phyloP scores from a whole-genome alignment of 1,140 invertebrate genomes.

The Berghia stephanieae region DNA sequence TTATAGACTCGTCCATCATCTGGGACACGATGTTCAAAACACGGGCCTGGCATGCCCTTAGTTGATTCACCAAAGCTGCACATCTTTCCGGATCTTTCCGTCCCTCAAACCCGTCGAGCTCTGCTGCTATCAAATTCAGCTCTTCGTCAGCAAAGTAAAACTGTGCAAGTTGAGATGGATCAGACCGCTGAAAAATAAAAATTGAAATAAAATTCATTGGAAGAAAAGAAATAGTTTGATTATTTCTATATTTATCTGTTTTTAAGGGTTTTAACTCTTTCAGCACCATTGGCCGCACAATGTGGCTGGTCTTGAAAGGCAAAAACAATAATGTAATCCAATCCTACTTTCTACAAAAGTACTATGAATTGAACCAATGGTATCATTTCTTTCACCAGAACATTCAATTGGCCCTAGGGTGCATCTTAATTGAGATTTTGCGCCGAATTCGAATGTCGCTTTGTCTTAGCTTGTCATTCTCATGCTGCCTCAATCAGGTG shows the following conservation, averaged over 20 bases:
- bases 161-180: constrained; percentile 90
- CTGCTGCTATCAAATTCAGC: constrained; percentile 90
- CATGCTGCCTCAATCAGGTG: too few relatives aligned
- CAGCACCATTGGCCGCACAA: too few relatives aligned
- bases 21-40: constrained; percentile 89
- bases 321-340: too few relatives aligned
- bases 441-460: too few relatives aligned
- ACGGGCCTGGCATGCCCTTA: constrained; percentile 71
- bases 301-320: too few relatives aligned
- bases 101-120: constrained; percentile 98
- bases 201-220: not conserved
- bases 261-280: too few relatives aligned
- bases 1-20: constrained; percentile 95
- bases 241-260: not conserved
- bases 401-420: too few relatives aligned
- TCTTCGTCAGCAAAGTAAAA: constrained; percentile 99
- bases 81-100: constrained; percentile 96
- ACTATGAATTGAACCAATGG: not conserved
- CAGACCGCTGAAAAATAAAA: constrained; percentile 79
- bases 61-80: constrained; percentile 90
- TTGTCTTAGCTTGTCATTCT: too few relatives aligned
- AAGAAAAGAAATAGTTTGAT: not conserved
- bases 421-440: too few relatives aligned
- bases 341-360: too few relatives aligned
- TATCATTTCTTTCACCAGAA: too few relatives aligned